Base-by-base conservation (phyloP, 2,888 invertebrate genomes). In the Periphyllus acericola region DNA sequence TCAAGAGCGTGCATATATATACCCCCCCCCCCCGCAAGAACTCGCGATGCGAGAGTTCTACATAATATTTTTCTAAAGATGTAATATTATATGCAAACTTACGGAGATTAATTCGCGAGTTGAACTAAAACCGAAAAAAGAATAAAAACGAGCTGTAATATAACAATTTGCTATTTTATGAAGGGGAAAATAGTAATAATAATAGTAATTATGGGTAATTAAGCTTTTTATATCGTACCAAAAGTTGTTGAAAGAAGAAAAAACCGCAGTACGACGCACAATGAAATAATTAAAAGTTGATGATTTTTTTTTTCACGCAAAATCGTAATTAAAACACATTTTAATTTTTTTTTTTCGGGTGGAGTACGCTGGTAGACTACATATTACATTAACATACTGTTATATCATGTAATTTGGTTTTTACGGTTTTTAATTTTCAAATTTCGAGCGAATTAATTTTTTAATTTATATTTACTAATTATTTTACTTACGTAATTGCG, bases 221-320 rank as follows among this genome's bases (percentile, higher is more conserved):
- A 52, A 46, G 21, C 46, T 76, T 52, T 76, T 76, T 76, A 29
- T 29, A 29, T 29, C 46, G 40, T 46, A 21, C 21, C 19, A 21
- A 76, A 76, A 19, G 21, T 76, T 32, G 17, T 29, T 52, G 19
- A 52, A 46, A 14, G 19, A 32, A 29, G 9, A 29, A 32, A 29
- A 76, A 76, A 19, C 19, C 21, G 17, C 0, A n/a, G 19, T 1
- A 52, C 29, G 25, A 29, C 19, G 46, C 46, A 52, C 46, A 46
- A 76, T 46, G 29, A 76, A 76, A 29, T 76, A 76, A 76, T 76
- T 76, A 52, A 32, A 76, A 52, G 76, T 52, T 76, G 29, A 76
- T 29, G 29, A 9, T 32, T 25, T 25, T 78, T 78, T 46, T 76
- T 32, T 78, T 52, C 9, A 19, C 52, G 19, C 29, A 78, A 78